Conservation (phyloP, 2,797 vertebrate species). For the Tiaroga cobitis region DNA sequence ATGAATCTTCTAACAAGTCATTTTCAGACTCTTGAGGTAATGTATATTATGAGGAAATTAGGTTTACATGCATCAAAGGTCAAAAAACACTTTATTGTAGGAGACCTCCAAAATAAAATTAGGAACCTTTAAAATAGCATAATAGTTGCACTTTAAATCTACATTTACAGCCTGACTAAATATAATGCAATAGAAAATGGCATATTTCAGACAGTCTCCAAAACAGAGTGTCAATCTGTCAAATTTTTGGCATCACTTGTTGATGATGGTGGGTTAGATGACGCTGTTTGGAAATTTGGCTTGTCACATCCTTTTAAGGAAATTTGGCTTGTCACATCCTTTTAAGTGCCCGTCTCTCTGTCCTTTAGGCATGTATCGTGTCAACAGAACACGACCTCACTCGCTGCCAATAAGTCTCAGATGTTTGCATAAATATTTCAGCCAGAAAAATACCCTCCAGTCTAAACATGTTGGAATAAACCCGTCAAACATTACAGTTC, state of each 20-base stretch:
- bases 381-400: constrained; percentile 6
- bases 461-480: constrained; percentile 20
- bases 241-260: constrained; percentile 4
- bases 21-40: background rate
- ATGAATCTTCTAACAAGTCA: background rate
- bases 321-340: constrained; percentile 9
- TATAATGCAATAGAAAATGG: background rate
- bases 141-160: background rate
- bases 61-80: too few species aligned
- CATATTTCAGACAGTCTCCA: background rate
- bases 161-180: background rate
- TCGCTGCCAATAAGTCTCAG: background rate
- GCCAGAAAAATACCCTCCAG: constrained; percentile 21
- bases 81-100: background rate
- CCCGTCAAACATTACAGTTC: background rate
- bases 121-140: background rate
- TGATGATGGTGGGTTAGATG: background rate
- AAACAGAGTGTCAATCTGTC: background rate
- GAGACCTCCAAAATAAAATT: background rate
- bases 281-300: constrained; percentile 14
- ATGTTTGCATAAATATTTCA: background rate
- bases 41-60: background rate
- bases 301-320: too few species aligned
- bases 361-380: constrained; percentile 9
- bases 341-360: background rate